Conservation (phyloP, 1,140 invertebrate species). For the Gonatopus flavifemur region DNA sequence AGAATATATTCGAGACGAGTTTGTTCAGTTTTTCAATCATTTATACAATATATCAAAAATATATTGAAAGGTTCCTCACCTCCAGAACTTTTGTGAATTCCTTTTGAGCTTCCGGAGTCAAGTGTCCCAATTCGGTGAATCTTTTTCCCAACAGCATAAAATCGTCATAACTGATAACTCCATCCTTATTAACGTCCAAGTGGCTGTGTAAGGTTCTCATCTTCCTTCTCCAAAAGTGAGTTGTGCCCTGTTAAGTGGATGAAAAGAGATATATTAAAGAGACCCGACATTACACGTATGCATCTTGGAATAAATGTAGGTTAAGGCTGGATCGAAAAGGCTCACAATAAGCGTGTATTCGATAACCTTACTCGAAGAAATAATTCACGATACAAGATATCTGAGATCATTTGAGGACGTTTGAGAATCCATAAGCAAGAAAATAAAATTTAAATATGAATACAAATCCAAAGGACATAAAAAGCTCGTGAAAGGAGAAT, state of each 20-base stretch:
- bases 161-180: slow-evolving; percentile 80
- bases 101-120: slow-evolving; percentile 62
- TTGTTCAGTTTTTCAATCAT: not conserved
- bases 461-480: too few species aligned
- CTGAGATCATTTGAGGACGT: too few species aligned
- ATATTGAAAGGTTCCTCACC: too few species aligned
- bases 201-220: slow-evolving; percentile 82
- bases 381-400: not conserved
- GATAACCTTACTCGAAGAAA: slow-evolving; percentile 7
- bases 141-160: slow-evolving; percentile 71
- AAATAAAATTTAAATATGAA: too few species aligned
- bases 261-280: slow-evolving; percentile 2
- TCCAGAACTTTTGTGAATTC: slow-evolving; percentile 70
- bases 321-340: too few species aligned
- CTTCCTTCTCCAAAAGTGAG: slow-evolving; percentile 85
- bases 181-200: slow-evolving; percentile 81
- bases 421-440: too few species aligned
- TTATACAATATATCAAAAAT: not conserved
- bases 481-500: too few species aligned
- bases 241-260: slow-evolving; percentile 62
- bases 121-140: slow-evolving; percentile 73
- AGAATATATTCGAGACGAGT: not conserved
- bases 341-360: slow-evolving; percentile 22
- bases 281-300: not conserved
- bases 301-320: slow-evolving; percentile 18